Conservation (phyloP, 2,797 vertebrate species). For the Tamandua tetradactyla region DNA sequence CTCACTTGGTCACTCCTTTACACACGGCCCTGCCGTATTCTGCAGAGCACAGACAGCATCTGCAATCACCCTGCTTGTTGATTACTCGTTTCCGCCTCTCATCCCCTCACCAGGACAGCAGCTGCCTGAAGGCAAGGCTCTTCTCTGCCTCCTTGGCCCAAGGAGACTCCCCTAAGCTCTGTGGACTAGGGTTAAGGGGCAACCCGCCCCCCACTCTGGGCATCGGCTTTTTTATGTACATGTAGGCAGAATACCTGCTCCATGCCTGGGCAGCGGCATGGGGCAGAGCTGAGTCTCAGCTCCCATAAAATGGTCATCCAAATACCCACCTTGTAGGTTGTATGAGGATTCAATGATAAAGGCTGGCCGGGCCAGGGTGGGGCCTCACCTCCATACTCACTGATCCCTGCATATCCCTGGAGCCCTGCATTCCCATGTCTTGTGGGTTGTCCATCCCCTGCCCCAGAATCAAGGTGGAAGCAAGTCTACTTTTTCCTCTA, state of each 20-base stretch:
- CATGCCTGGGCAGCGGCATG: background rate
- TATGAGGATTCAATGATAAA: no score
- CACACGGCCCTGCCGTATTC: fast-evolving
- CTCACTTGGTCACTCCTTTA: fast-evolving
- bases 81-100: background rate
- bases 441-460: background rate
- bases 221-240: background rate
- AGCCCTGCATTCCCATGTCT: fast-evolving
- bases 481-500: background rate
- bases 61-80: background rate
- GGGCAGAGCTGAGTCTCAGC: background rate
- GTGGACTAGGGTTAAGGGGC: no score
- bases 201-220: background rate
- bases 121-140: background rate
- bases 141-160: background rate
- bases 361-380: background rate
- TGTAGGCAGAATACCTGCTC: background rate
- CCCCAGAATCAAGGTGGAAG: background rate
- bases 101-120: background rate
- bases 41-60: fast-evolving
- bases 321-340: fast-evolving
- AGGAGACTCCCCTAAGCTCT: background rate
- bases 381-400: fast-evolving
- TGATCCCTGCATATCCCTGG: fast-evolving
- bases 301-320: fast-evolving